Percentiles rank a stretch among this genome's conserved stretches.
Evolutionary conservation across 2,113 vertebrate genomes (phyloP).

Genomic region (Pontoporia blainvillei): DNA sequence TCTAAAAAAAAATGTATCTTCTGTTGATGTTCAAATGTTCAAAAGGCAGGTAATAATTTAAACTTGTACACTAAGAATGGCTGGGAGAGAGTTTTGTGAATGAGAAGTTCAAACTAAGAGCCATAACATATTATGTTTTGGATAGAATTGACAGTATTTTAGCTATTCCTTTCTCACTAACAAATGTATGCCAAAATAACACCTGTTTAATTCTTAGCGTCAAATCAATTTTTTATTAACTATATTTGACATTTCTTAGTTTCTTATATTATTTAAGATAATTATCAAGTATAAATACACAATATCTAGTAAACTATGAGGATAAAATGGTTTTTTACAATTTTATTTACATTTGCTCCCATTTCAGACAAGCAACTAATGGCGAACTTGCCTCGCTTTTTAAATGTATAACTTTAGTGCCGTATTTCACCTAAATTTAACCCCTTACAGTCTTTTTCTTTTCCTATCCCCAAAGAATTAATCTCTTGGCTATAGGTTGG

Average conservation of each 20-base stretch:
- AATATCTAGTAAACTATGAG: neutral
- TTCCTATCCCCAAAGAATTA: neutral
- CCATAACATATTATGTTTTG: neutral
- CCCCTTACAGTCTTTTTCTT: neutral
- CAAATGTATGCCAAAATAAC: neutral
- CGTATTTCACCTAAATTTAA: slow-evolving; percentile 1
- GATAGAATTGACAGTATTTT: neutral
- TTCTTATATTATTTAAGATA: neutral
- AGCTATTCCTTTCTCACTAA: neutral
- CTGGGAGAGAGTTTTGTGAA: neutral
- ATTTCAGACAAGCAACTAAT: neutral
- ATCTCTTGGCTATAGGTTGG: neutral
- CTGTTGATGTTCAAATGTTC: slow-evolving; percentile 13
- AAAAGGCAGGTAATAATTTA: slow-evolving; percentile 6
- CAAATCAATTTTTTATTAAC: neutral
- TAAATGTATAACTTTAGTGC: neutral
- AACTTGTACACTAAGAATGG: slow-evolving; percentile 12
- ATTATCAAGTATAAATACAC: neutral
- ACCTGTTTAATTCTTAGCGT: neutral
- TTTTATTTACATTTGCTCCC: neutral
- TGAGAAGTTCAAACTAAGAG: neutral
- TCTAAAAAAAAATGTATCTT: neutral
- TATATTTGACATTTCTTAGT: neutral
- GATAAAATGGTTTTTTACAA: neutral
- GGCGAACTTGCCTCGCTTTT: neutral